A percentile compares a stretch with the other conserved stretches of the same genome.
Evolutionary conservation across 2,797 vertebrate species (phyloP).

Genomic region (Mormyrus proboscirostris): DNA sequence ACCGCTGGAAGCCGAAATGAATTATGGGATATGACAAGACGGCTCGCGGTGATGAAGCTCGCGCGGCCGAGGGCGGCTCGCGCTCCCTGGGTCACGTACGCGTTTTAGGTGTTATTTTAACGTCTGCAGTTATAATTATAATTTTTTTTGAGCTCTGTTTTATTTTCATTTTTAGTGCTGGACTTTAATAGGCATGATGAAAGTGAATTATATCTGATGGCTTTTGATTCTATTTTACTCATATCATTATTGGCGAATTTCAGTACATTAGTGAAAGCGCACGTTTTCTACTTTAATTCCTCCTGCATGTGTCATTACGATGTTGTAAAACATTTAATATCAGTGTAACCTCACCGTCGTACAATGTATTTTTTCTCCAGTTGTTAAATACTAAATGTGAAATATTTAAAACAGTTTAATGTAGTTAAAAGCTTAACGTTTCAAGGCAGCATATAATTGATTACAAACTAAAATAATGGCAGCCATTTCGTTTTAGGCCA

Average conservation of each 20-base stretch:
- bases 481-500: background rate
- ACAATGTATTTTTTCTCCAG: background rate
- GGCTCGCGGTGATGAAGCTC: constrained; percentile 10
- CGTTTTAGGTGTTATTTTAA: constrained; percentile 18
- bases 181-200: background rate
- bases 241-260: background rate
- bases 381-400: background rate
- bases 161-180: background rate
- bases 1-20: constrained; percentile 8
- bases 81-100: background rate
- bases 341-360: constrained; percentile 45
- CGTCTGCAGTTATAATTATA: constrained; percentile 16
- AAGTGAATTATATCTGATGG: background rate
- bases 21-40: constrained; percentile 15
- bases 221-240: background rate
- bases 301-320: background rate
- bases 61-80: background rate
- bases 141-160: constrained; percentile 14
- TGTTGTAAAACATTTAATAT: background rate
- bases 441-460: background rate
- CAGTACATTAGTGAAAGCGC: constrained; percentile 3
- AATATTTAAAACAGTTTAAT: background rate
- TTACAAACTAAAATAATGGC: background rate
- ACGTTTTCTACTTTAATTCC: background rate
- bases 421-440: background rate